phyloP scores from a whole-genome alignment of 2,797 vertebrate genomes.

The Diplodus puntazzo region DNA sequence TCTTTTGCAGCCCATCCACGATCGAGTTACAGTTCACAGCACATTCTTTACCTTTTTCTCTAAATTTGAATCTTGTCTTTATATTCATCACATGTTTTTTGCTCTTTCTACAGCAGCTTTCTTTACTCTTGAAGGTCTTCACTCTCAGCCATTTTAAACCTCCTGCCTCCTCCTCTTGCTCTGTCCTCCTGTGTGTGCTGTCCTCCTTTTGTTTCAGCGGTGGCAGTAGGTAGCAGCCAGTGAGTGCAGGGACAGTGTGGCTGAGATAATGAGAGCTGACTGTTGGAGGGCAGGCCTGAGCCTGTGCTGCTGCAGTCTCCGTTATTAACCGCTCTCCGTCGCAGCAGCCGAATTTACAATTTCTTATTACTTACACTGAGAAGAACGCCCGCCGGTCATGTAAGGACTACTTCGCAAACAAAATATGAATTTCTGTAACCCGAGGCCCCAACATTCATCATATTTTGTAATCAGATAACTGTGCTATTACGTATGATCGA shows the following conservation, averaged over 20 bases:
- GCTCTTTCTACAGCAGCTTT: background rate
- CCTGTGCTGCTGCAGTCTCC: slow-evolving; percentile 7
- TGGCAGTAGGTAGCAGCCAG: slow-evolving; percentile 35
- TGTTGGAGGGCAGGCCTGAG: slow-evolving; percentile 44
- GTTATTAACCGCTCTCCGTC: slow-evolving; percentile 18
- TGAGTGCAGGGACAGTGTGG: slow-evolving; percentile 22
- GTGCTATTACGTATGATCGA: background rate
- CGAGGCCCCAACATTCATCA: background rate
- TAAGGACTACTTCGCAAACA: background rate
- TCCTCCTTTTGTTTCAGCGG: slow-evolving; percentile 50
- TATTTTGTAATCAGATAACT: slow-evolving; percentile 9
- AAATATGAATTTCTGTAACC: slow-evolving; percentile 16
- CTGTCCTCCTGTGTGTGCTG: slow-evolving; percentile 33
- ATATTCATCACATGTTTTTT: too few species aligned
- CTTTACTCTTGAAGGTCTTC: background rate
- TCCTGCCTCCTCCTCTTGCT: slow-evolving; percentile 6
- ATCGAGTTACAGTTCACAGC: background rate
- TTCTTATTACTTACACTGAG: background rate
- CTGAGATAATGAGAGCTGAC: slow-evolving; percentile 61
- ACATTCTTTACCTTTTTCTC: background rate
- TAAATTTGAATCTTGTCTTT: background rate
- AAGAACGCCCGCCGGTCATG: background rate
- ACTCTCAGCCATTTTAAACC: slow-evolving; percentile 19
- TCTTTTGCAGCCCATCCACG: background rate
- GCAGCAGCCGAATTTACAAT: slow-evolving; percentile 16